Evolutionary conservation across 2,888 invertebrate genomes (phyloP), one percentile per base, ranked within the genome.

Genomic region (Bimastos eiseni): DNA sequence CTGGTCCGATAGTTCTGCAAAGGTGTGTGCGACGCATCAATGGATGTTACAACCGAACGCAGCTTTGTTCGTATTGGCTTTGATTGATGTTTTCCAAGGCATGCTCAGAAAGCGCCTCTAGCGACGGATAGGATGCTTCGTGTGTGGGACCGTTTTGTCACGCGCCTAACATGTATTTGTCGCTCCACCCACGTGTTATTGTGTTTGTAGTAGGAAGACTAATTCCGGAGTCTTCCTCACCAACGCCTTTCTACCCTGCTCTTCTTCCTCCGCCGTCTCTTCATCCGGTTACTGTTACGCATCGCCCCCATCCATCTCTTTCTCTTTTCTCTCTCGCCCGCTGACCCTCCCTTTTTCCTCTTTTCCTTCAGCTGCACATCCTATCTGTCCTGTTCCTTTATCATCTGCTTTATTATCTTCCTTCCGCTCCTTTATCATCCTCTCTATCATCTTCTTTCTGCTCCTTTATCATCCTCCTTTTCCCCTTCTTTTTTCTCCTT

Each of bases 161-260:
- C 70, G 70, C n/a, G n/a, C 30, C 70, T n/a, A 70, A n/a, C 70
- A 70, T 70, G n/a, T 70, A n/a, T 70, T n/a, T 70, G 70, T 70
- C 70, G 70, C 6, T 70, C 5, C n/a, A n/a, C 8, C 8, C 30
- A 70, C 70, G n/a, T 70, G 70, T 70, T 70, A 70, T 70, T 70
- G 70, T 70, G 30, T 70, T 70, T 70, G 11, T 70, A n/a, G 70
- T n/a, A 8, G 30, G n/a, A 8, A 6, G n/a, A n/a, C 70, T 30
- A 70, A 70, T n/a, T 70, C 30, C 70, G 13, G 70, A 70, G 70
- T 70, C 70, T 34, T 86, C 86, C 34, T 86, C 86, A 17, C 86
- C 36, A 36, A 86, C 36, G 24, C 17, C 36, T n/a, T n/a, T n/a
- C n/a, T n/a, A 41, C 6, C 41, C 41, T 41, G 8, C 36, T 86